phyloP scores from a whole-genome alignment of 2,888 invertebrate genomes.

The Aleiodes leptofemur region DNA sequence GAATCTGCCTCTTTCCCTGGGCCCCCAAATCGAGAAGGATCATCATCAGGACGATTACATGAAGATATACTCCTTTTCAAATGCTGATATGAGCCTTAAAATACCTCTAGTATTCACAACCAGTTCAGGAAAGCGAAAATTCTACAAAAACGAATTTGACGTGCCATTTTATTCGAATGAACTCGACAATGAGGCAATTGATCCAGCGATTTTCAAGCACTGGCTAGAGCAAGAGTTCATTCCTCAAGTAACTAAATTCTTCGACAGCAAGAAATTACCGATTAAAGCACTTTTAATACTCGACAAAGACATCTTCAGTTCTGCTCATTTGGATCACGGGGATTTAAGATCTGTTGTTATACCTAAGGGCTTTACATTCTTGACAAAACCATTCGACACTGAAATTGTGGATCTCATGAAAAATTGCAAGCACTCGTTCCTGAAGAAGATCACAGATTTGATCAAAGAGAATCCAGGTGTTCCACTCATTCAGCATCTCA shows the following conservation, averaged over 20 bases:
- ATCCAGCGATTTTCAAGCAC: conserved; percentile 3
- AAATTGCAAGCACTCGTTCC: conserved; percentile 20
- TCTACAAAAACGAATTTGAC: conserved; percentile 14
- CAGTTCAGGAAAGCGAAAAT: conserved; percentile 7
- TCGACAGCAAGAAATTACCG: background rate
- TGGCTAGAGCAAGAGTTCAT: conserved; percentile 20
- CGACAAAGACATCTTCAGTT: conserved; percentile 10
- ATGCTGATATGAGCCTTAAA: conserved; percentile 18
- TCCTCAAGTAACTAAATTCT: background rate
- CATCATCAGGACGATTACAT: conserved; percentile 25
- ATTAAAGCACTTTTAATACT: conserved; percentile 1
- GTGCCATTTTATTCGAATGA: conserved; percentile 14
- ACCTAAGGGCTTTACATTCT: background rate
- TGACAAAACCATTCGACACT: conserved; percentile 7
- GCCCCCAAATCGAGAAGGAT: background rate
- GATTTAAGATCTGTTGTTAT: background rate
- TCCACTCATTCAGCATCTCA: conserved; percentile 7
- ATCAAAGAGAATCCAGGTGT: conserved; percentile 1
- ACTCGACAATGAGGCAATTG: background rate
- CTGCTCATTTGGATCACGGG: background rate
- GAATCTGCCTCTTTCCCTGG: conserved; percentile 6
- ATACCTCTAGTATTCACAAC: conserved; percentile 2
- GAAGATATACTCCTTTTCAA: conserved; percentile 6
- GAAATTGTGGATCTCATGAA: conserved; percentile 16
- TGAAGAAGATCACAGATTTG: conserved; percentile 7